These are phyloP conservation scores for Scomber japonicus DNA, from an alignment of 2,113 vertebrate genomes.

Conservation along the genomic window DNA sequence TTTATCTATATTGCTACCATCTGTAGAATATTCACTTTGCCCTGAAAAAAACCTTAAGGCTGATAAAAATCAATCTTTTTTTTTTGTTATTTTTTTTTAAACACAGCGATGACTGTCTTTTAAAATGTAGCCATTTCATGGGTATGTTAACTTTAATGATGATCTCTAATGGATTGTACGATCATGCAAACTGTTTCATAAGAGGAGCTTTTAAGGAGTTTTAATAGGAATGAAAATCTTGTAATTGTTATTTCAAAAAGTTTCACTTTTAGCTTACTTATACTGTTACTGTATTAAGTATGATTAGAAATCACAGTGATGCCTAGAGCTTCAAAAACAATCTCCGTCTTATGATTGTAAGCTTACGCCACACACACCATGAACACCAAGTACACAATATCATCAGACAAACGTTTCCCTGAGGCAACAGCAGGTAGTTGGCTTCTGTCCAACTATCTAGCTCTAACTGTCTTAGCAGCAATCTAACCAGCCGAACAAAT, in stretches of 20 bases:
- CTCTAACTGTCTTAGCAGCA: constrained; percentile 77
- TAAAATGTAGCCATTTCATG: constrained; percentile 27
- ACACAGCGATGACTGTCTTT: not conserved
- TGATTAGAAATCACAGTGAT: constrained; percentile 82
- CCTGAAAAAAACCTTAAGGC: constrained; percentile 48
- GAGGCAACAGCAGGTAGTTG: constrained; percentile 78
- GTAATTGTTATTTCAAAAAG: constrained; percentile 41
- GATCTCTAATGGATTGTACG: constrained; percentile 15
- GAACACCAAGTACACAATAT: constrained; percentile 72
- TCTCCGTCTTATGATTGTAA: constrained; percentile 81
- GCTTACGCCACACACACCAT: constrained; percentile 74
- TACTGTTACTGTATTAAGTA: constrained; percentile 65
- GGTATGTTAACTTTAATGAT: constrained; percentile 9
- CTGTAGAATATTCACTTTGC: constrained; percentile 38
- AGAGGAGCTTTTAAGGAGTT: not conserved
- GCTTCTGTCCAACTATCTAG: constrained; percentile 67
- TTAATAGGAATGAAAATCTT: constrained; percentile 55
- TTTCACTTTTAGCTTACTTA: constrained; percentile 72
- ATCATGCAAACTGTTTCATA: constrained; percentile 20
- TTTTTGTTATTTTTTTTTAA: constrained; percentile 21
- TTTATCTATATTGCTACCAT: constrained; percentile 44
- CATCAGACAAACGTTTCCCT: constrained; percentile 80
- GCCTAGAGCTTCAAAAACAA: constrained; percentile 73
- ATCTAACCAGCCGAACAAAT: constrained; percentile 67
- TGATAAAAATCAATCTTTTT: constrained; percentile 12